Conservation (phyloP, 1,140 invertebrate genomes). For the Drosophila bocqueti region DNA sequence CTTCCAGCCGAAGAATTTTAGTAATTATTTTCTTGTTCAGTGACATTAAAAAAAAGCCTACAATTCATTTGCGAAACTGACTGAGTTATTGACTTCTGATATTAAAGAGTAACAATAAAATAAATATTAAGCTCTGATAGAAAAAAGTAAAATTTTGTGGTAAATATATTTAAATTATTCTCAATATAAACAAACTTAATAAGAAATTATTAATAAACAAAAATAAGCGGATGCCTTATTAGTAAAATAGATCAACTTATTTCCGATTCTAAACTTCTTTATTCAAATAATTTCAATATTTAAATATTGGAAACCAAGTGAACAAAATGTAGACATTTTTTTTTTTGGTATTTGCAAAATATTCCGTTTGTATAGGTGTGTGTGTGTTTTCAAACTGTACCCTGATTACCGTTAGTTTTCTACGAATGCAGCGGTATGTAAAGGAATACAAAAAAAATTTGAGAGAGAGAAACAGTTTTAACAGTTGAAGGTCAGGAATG, state of each 20-base stretch:
- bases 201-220: neutral
- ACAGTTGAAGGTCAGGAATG: constrained; percentile 20
- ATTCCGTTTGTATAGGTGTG: neutral
- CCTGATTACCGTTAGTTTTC: constrained; percentile 1
- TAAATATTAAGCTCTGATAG: neutral
- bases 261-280: neutral
- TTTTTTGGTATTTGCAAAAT: neutral
- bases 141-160: neutral
- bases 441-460: neutral
- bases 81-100: neutral
- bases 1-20: too few species aligned
- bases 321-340: neutral
- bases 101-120: neutral
- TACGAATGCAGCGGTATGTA: constrained; percentile 9
- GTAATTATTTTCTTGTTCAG: neutral
- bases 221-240: neutral
- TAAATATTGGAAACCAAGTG: neutral
- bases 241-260: neutral
- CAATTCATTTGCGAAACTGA: neutral
- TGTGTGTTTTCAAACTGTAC: neutral
- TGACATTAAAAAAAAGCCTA: neutral
- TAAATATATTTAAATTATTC: neutral
- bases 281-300: neutral
- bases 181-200: neutral
- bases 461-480: constrained; percentile 1